Percentiles rank a stretch among this genome's conserved stretches.
phyloP scores from a whole-genome alignment of 2,113 vertebrate genomes.

The Alaudala cheleensis region DNA sequence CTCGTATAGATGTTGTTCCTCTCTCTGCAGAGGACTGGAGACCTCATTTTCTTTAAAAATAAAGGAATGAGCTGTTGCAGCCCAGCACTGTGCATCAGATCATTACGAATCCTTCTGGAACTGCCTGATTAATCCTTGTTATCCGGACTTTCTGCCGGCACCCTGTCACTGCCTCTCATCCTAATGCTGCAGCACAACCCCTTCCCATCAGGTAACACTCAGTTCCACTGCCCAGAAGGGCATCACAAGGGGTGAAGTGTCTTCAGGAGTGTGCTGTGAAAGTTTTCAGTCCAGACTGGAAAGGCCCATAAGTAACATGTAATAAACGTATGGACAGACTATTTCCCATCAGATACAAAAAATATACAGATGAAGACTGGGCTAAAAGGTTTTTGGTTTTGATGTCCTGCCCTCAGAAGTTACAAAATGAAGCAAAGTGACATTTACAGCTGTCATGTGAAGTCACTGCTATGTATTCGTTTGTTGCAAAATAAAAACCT shows the following conservation, averaged over 20 bases:
- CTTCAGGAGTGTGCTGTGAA: conserved; percentile 18
- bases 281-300: neutral
- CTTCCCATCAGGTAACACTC: conserved; percentile 61
- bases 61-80: neutral
- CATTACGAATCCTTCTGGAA: neutral
- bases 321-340: neutral
- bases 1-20: neutral
- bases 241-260: neutral
- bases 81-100: neutral
- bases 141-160: neutral
- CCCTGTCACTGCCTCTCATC: conserved; percentile 47
- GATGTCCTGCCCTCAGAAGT: neutral
- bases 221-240: conserved; percentile 1
- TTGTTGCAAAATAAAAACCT: neutral
- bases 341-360: conserved; percentile 13
- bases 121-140: conserved; percentile 37
- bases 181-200: conserved; percentile 8
- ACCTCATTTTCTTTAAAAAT: neutral
- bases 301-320: neutral
- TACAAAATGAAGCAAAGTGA: neutral
- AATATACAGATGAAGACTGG: neutral
- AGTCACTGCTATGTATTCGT: neutral
- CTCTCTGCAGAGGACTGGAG: neutral
- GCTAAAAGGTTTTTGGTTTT: conserved; percentile 35
- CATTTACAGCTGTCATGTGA: neutral